phyloP scores from a whole-genome alignment of 2,113 vertebrate genomes.

The Phylloscopus whistleri region DNA sequence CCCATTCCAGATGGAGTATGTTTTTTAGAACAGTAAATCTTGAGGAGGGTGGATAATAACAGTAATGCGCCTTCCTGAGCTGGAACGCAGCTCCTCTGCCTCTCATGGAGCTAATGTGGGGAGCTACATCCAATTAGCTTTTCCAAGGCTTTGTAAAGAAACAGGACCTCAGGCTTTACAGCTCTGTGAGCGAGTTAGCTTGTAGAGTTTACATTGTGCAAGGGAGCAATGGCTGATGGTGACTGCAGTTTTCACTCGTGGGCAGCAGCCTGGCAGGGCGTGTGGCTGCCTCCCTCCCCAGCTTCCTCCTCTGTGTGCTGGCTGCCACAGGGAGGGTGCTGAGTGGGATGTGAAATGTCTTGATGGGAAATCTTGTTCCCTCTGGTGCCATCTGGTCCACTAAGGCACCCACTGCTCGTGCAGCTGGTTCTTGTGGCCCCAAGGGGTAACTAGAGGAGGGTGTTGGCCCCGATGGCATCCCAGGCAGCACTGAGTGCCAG shows the following conservation, averaged over 20 bases:
- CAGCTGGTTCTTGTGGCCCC: accelerated
- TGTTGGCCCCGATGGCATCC: accelerated
- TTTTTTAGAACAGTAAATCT: slow-evolving; percentile 48
- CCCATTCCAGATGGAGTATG: slow-evolving; percentile 27
- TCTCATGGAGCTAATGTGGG: background rate
- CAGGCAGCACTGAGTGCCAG: background rate
- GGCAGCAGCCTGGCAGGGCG: background rate
- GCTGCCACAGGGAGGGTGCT: background rate
- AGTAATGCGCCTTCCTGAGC: background rate
- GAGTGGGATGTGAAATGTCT: background rate
- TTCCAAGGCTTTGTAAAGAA: slow-evolving; percentile 10
- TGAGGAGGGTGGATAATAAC: slow-evolving; percentile 4
- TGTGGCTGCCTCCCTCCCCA: accelerated
- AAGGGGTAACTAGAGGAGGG: background rate
- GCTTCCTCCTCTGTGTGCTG: background rate
- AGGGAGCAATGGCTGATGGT: background rate
- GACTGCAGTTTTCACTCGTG: background rate
- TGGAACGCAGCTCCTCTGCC: background rate
- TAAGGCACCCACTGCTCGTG: background rate
- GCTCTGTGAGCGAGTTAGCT: background rate
- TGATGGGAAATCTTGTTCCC: background rate
- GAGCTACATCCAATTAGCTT: background rate
- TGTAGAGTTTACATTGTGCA: background rate
- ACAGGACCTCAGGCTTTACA: background rate
- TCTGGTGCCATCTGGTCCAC: background rate